Conservation (phyloP, 2,113 vertebrate species). For the Hypomesus transpacificus region DNA sequence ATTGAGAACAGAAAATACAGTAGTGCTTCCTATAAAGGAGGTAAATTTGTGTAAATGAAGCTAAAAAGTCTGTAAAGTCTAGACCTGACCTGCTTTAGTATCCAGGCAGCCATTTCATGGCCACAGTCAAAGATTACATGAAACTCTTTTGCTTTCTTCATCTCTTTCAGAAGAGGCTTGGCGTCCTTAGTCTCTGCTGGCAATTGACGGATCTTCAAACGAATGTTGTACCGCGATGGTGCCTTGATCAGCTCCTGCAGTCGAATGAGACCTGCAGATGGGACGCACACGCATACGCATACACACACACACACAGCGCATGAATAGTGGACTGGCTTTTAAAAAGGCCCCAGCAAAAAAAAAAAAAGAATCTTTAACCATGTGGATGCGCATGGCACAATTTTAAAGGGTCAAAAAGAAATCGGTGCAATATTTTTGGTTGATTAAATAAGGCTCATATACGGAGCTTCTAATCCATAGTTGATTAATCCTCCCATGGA, state of each 20-base stretch:
- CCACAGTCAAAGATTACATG: conserved; percentile 97
- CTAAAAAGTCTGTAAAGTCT: no score
- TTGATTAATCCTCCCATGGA: background rate
- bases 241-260: conserved; percentile 99
- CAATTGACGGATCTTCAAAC: conserved; percentile 95
- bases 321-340: conserved; percentile 25
- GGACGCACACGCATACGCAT: conserved; percentile 54
- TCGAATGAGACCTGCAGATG: conserved; percentile 89
- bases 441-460: background rate
- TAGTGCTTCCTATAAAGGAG: no score
- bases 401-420: conserved; percentile 18
- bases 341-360: no score
- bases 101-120: conserved; percentile 97
- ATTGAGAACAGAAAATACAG: no score
- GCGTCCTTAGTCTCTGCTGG: conserved; percentile 95
- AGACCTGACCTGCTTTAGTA: conserved; percentile 87
- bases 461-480: background rate
- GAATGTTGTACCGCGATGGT: conserved; percentile 93
- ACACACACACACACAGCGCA: conserved; percentile 50
- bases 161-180: conserved; percentile 96
- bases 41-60: no score
- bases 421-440: background rate
- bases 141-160: conserved; percentile 98
- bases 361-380: no score
- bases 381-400: background rate